Base-by-base conservation (phyloP, 1,140 invertebrate species). In the Orussus abietinus region DNA sequence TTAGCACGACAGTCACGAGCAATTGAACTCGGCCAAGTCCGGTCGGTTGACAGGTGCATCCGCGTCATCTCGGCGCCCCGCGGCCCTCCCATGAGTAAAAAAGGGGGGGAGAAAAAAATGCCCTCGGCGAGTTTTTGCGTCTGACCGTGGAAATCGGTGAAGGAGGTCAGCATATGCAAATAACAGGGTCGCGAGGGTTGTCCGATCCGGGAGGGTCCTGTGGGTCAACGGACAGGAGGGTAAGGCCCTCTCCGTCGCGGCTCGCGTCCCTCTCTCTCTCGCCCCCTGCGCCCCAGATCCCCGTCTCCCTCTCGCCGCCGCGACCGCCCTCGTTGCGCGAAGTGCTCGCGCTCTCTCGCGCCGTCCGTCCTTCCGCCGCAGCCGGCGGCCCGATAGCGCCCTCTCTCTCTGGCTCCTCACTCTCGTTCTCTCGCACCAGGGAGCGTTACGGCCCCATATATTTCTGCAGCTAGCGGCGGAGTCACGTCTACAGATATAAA, bases 101-200 rank as follows among this genome's bases (percentile, higher is more conserved):
- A 36, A 13, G n/a, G 11, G 30, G 12, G 20, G 33, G 13, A 29
- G 34, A 18, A 13, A 21, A 35, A 26, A 13, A 33, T 21, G 20
- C 32, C 33, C 20, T 17, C 26, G 15, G n/a, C 14, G 31, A 45
- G 28, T 43, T 39, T 18, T 21, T 22, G 38, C 34, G 30, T 55
- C 52, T 63, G 52, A 51, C 49, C 58, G 54, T 55, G 53, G 51
- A 60, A 62, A 60, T 65, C 51, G 53, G 45, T 47, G 47, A 63
- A 65, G 54, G 56, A 61, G 61, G 59, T 64, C 60, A 63, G 53
- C 55, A 47, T 59, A 64, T 59, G 62, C 62, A 65, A 65, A 64
- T 64, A 65, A 57, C 51, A 51, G 50, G 59, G 53, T 62, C 52
- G 56, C 42, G 47, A 56, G 55, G 53, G 43, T 48, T 52, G 53